Evolutionary conservation across 2,113 vertebrate genomes (phyloP).

Genomic region (Neogale vison): DNA sequence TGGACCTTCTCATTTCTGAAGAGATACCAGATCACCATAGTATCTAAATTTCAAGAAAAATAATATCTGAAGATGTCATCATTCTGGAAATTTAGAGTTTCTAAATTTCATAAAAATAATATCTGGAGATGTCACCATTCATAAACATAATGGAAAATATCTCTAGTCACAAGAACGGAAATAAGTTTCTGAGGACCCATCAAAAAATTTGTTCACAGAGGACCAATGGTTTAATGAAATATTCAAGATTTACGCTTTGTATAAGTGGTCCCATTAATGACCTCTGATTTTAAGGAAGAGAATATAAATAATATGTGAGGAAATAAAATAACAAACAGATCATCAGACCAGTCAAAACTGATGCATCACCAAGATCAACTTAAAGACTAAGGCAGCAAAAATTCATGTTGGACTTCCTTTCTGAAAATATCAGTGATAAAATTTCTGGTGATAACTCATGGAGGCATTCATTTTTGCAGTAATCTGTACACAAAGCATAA

Average conservation of each 20-base stretch:
- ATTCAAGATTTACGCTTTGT: neutral
- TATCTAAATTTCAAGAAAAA: neutral
- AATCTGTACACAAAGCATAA: neutral
- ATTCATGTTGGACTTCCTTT: neutral
- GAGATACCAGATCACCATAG: neutral
- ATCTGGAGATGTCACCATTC: neutral
- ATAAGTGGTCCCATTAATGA: neutral
- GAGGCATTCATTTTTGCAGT: neutral
- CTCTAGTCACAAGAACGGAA: neutral
- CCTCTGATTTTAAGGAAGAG: neutral
- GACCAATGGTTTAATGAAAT: neutral
- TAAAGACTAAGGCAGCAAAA: neutral
- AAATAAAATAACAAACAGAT: neutral
- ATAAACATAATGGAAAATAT: neutral
- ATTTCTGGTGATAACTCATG: neutral
- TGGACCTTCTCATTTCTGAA: neutral
- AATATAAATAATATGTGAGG: neutral
- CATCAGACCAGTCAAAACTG: neutral
- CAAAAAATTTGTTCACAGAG: neutral
- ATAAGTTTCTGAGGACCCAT: neutral
- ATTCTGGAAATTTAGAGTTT: neutral
- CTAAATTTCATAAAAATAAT: neutral
- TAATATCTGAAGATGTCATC: neutral
- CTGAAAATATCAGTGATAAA: neutral
- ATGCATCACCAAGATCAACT: neutral